Conservation (phyloP, 2,797 vertebrate species). For the Rhinoraja longicauda region DNA sequence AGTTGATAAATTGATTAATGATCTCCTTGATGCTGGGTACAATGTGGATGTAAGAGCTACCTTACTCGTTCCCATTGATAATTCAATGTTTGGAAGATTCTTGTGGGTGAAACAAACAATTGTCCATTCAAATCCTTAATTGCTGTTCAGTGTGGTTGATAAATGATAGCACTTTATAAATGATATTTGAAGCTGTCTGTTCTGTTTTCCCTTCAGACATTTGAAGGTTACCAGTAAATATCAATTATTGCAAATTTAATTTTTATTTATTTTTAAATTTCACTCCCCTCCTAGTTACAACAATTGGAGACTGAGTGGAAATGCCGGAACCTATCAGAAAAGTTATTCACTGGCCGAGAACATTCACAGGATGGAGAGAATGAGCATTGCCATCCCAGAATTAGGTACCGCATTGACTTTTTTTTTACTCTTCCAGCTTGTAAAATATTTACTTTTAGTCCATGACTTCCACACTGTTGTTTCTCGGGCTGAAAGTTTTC, state of each 20-base stretch:
- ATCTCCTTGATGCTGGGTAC: not conserved
- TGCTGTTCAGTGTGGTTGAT: not conserved
- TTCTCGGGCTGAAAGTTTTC: too few relatives aligned
- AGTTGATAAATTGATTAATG: not conserved
- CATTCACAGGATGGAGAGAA: conserved; percentile 71
- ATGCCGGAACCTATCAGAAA: conserved; percentile 69
- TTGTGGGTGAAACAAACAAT: too few relatives aligned
- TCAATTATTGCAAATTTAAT: not conserved
- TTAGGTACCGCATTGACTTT: conserved; percentile 62
- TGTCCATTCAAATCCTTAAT: not conserved
- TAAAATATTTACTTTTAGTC: not conserved
- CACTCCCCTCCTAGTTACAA: conserved; percentile 60
- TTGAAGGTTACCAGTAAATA: not conserved
- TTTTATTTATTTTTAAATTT: not conserved
- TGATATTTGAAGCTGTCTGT: not conserved
- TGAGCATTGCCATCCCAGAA: conserved; percentile 76
- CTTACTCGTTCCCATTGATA: not conserved
- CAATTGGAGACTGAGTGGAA: conserved; percentile 82
- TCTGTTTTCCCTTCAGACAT: not conserved
- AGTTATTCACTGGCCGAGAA: conserved; percentile 75
- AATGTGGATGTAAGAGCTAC: not conserved
- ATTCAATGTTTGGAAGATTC: not conserved
- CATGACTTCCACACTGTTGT: not conserved
- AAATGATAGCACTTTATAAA: not conserved
- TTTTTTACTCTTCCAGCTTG: not conserved